Evolutionary conservation across 2,113 vertebrate genomes (phyloP), one percentile per base, ranked within the genome.

Genomic region (Parus major): DNA sequence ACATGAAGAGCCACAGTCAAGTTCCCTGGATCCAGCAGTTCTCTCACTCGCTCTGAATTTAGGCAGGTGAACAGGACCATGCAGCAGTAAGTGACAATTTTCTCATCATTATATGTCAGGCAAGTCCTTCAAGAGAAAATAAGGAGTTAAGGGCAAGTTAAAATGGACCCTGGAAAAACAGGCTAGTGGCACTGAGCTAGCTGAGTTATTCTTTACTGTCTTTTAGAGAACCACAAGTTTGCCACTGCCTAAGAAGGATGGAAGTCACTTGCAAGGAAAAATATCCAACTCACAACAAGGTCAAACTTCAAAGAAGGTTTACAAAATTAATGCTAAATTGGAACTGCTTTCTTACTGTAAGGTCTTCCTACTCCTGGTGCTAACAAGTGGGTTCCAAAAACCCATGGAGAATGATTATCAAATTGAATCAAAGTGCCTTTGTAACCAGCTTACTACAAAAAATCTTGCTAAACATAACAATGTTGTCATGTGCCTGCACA

Each of bases 61-160:
- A 99, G 98, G 91, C 98, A 99, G 19, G 98, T 99, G 97, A 99
- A 98, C 80, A 99, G 94, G 31, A 99, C 98, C 99, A 99, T 99
- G 10, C 98, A 99, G 49, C 97, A 96, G 70, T 99, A 99, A 77
- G 97, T 89, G 42, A 98, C 88, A 7, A 98, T 94, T 85, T 99
- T 99, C 91, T 98, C 98, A 97, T 99, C 99, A 1, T 91, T 95
- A 60, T 98, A 95, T 3, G 90, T 94, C 68, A 99, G 97, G 83
- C 98, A 99, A 21, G 94, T 97, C 93, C 98, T 98, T 85, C 52
- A 88, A 96, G 31, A 93, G 42, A 82, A 89, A 85, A 87, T 21
- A 41, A 49, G 28, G 20, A 47, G 11, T 71, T 80, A 61, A 72
- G 1, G 35, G 15, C 39, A 76, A 47, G 18, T 36, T 75, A 77